Percentiles rank a stretch among this genome's conserved stretches.
Conservation (phyloP, 1,140 invertebrate species). For the Scaptodrosophila lebanonensis region DNA sequence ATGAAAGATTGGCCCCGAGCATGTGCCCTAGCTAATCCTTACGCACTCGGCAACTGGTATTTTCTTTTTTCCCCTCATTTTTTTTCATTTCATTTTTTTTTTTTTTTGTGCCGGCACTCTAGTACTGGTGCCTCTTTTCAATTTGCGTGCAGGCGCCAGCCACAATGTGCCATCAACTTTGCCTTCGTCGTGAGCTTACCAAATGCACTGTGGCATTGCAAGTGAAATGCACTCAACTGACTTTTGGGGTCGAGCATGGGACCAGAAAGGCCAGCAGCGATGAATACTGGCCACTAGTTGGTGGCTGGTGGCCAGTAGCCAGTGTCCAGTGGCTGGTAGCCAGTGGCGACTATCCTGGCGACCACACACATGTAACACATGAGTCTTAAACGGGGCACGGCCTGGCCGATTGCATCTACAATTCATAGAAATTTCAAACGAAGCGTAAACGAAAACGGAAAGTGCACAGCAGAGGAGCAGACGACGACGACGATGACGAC, state of each 20-base stretch:
- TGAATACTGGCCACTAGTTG: background rate
- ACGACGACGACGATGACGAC: slow-evolving; percentile 6
- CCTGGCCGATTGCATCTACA: slow-evolving; percentile 76
- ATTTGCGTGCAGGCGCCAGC: slow-evolving; percentile 51
- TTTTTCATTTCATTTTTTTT: slow-evolving; percentile 30
- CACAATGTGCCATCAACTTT: slow-evolving; percentile 65
- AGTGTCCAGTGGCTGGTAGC: slow-evolving; percentile 35
- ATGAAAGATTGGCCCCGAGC: slow-evolving; percentile 68
- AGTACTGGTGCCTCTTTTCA: slow-evolving; percentile 34
- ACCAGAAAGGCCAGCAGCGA: slow-evolving; percentile 31
- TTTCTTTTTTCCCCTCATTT: slow-evolving; percentile 13
- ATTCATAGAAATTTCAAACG: slow-evolving; percentile 77
- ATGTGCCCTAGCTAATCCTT: slow-evolving; percentile 44
- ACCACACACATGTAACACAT: slow-evolving; percentile 48
- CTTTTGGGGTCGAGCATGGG: slow-evolving; percentile 50
- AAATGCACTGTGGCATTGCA: slow-evolving; percentile 59
- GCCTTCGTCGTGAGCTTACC: slow-evolving; percentile 71
- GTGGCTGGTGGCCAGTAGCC: background rate
- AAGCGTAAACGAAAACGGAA: slow-evolving; percentile 75
- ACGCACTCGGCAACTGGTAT: slow-evolving; percentile 40
- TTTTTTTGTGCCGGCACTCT: slow-evolving; percentile 16
- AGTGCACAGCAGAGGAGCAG: slow-evolving; percentile 35
- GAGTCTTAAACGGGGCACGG: slow-evolving; percentile 47
- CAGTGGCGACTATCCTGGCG: background rate
- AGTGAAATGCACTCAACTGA: slow-evolving; percentile 69